phyloP scores from a whole-genome alignment of 2,113 vertebrate genomes.

The Mesembrinibis cayennensis region DNA sequence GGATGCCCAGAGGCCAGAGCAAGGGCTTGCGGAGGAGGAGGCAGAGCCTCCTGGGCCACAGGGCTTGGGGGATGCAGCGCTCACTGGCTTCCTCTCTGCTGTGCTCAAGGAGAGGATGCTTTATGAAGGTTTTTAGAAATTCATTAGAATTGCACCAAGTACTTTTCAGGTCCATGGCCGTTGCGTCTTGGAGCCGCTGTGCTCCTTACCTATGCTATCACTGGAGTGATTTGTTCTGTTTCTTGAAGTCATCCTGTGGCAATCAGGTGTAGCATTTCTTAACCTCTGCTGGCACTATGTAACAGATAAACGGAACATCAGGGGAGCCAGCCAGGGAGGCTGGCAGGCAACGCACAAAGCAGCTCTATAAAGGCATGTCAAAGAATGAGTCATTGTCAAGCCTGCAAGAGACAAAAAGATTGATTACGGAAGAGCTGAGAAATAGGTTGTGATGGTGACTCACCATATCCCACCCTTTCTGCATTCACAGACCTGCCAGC shows the following conservation, averaged over 20 bases:
- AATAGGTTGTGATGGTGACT: slow-evolving; percentile 64
- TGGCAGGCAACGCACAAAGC: background rate
- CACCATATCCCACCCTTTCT: slow-evolving; percentile 67
- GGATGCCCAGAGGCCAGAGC: background rate
- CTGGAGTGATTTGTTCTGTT: background rate
- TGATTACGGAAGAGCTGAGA: slow-evolving; percentile 68
- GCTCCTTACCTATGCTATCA: background rate
- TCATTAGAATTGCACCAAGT: background rate
- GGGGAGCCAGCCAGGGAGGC: background rate
- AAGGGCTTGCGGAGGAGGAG: background rate
- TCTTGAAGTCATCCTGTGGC: background rate
- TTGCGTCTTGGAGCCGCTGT: background rate
- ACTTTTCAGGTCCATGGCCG: background rate
- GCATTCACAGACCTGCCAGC: slow-evolving; percentile 37
- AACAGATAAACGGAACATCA: background rate
- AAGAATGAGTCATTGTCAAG: slow-evolving; percentile 69
- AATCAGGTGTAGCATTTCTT: background rate
- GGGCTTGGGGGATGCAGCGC: background rate
- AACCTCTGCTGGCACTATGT: background rate
- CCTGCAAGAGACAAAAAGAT: slow-evolving; percentile 59
- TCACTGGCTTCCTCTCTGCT: background rate
- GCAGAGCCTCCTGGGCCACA: background rate
- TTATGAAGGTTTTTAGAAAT: background rate
- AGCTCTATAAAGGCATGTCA: slow-evolving; percentile 56
- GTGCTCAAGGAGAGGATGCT: background rate